Evolutionary conservation across 2,888 invertebrate species (phyloP), one percentile per base, ranked within the genome.

Genomic region (Cosmopolites sordidus): DNA sequence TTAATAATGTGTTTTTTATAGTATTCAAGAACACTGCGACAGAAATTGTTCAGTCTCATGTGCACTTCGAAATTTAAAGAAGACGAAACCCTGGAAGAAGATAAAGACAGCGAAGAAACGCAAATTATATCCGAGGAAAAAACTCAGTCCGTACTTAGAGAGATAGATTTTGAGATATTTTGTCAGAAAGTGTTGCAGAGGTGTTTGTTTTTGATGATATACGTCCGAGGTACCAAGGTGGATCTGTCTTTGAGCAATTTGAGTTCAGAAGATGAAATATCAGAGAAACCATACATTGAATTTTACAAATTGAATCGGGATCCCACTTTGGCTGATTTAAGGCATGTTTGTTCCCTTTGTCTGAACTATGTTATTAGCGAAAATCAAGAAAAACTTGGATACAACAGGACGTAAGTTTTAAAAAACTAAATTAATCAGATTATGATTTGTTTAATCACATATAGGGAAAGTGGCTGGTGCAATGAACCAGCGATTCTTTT

Each of bases 171-270:
- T 54, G 56, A 62, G 16, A 59, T 66, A 37, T 67, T 73, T 43
- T 79, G 78, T 61, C 71, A 73, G 43, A 70, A 71, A 37, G 72
- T 78, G 3, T 65, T 80, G 40, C 71, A 74, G 43, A 71, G 78
- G 56, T 78, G 77, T 61, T 64, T 78, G 17, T 77, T 79, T 62
- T 69, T 81, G 16, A 61, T 81, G 27, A 67, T 78, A 29, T 77
- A 73, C 53, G 75, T 80, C 2, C 73, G 74, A 63, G 75, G 77
- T 70, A 58, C 60, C 37, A 37, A 14, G n/a, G 8, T 27, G 17
- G n/a, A 38, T 4, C 1, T 18, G 29, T 40, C 9, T 9, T 27
- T 30, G 15, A 6, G 11, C 17, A 15, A 62, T 61, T 47, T 54
- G 66, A 65, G 56, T 33, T 49, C 61, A 46, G 69, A 70, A 17